Conservation (phyloP, 2,888 invertebrate genomes). For the Koerneria pararmatus region DNA sequence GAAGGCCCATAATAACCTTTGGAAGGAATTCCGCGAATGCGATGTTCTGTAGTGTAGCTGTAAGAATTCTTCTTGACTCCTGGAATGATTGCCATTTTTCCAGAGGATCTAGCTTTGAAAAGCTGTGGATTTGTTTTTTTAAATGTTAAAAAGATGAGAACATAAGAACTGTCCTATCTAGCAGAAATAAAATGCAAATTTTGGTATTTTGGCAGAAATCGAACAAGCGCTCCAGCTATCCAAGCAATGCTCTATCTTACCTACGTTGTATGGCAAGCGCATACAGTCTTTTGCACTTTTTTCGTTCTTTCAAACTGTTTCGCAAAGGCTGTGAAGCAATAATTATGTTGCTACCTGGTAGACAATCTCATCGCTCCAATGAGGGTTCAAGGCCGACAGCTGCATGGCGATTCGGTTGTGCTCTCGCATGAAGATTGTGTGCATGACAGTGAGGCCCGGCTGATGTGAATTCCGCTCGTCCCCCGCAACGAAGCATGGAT, state of each 20-base stretch:
- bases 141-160: too few relatives aligned
- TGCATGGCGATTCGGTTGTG: constrained; percentile 56
- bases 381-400: constrained; percentile 50
- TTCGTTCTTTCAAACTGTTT: too few relatives aligned
- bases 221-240: too few relatives aligned
- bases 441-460: constrained; percentile 57
- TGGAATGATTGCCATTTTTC: constrained; percentile 31
- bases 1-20: constrained; percentile 72
- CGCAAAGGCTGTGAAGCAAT: too few relatives aligned
- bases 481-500: constrained; percentile 56
- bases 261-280: too few relatives aligned
- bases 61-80: constrained; percentile 61
- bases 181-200: too few relatives aligned
- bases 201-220: too few relatives aligned
- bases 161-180: too few relatives aligned
- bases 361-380: constrained; percentile 61
- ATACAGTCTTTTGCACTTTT: too few relatives aligned
- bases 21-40: constrained; percentile 69
- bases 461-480: constrained; percentile 54
- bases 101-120: background rate
- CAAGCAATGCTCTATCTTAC: too few relatives aligned
- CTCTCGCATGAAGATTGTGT: constrained; percentile 58
- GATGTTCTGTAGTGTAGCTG: constrained; percentile 66
- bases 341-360: constrained; percentile 56
- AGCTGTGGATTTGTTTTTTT: too few relatives aligned